These are phyloP conservation scores for Marasmarcha lunaedactyla DNA, from an alignment of 2,888 invertebrate species.

Conservation along the genomic window DNA sequence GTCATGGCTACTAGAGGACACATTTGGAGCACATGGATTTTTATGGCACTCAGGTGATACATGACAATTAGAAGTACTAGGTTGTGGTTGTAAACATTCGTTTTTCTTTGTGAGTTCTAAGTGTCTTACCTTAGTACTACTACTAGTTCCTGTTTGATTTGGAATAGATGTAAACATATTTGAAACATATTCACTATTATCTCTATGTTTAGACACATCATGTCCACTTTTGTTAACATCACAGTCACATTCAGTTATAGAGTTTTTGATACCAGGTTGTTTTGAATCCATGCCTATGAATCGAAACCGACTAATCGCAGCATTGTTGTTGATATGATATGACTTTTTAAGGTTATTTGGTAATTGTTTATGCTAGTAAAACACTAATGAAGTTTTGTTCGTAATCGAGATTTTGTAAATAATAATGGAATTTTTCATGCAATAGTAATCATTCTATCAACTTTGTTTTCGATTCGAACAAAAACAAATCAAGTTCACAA, in stretches of 20 bases:
- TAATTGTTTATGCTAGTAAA: constrained; percentile 8
- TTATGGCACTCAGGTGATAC: neutral
- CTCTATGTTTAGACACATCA: constrained; percentile 25
- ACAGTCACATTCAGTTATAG: constrained; percentile 31
- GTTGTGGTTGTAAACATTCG: constrained; percentile 23
- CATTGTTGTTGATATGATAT: constrained; percentile 49
- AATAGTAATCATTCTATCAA: too few species aligned
- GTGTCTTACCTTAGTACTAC: constrained; percentile 33
- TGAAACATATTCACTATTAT: constrained; percentile 31
- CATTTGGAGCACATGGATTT: constrained; percentile 10
- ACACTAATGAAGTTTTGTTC: too few species aligned
- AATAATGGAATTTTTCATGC: too few species aligned
- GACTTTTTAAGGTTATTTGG: constrained; percentile 47
- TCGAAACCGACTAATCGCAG: constrained; percentile 38
- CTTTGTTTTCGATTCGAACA: neutral
- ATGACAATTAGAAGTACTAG: neutral
- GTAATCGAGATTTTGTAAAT: too few species aligned
- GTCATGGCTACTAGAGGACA: constrained; percentile 31
- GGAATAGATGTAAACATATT: constrained; percentile 44
- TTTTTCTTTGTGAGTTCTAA: constrained; percentile 23
- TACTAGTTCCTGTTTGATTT: constrained; percentile 31
- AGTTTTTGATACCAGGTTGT: constrained; percentile 32
- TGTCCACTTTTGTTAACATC: constrained; percentile 32
- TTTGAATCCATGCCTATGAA: constrained; percentile 50
- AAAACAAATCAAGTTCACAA: constrained; percentile 8